These are phyloP conservation scores for Lophura swinhoii DNA, from an alignment of 2,797 vertebrate species.

Conservation along the genomic window DNA sequence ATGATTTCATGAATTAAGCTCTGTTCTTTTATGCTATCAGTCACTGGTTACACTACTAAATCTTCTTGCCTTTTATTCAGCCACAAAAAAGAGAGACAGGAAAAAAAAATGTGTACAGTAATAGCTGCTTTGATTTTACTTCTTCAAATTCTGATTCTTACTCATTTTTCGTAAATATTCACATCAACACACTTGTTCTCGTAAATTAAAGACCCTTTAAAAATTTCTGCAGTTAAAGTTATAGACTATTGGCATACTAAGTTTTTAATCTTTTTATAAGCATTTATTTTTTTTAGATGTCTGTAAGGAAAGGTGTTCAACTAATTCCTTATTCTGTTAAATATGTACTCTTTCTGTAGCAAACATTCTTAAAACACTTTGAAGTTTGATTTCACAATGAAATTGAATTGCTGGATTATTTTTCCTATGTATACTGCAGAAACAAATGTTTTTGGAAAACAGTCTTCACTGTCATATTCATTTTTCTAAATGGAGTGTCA, in stretches of 20 bases:
- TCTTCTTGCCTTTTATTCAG: background rate
- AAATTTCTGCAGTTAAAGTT: background rate
- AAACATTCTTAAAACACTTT: constrained; percentile 28
- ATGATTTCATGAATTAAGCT: background rate
- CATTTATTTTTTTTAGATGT: background rate
- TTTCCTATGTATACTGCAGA: background rate
- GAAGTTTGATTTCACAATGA: constrained; percentile 44
- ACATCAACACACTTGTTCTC: background rate
- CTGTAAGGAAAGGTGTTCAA: background rate
- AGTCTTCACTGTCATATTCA: background rate
- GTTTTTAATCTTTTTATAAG: background rate
- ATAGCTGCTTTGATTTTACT: background rate
- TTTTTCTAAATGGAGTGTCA: constrained; percentile 4
- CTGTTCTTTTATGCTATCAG: background rate
- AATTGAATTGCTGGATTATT: constrained; percentile 23
- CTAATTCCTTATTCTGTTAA: background rate
- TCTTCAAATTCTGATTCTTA: background rate
- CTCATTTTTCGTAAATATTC: background rate
- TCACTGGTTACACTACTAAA: background rate
- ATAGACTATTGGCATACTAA: background rate
- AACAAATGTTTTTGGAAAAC: constrained; percentile 9
- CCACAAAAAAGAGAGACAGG: background rate
- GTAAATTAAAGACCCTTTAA: background rate
- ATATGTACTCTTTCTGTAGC: constrained; percentile 25
- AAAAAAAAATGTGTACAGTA: background rate